Evolutionary conservation across 2,888 invertebrate species (phyloP).

Genomic region (Drosophila nigritarsus): DNA sequence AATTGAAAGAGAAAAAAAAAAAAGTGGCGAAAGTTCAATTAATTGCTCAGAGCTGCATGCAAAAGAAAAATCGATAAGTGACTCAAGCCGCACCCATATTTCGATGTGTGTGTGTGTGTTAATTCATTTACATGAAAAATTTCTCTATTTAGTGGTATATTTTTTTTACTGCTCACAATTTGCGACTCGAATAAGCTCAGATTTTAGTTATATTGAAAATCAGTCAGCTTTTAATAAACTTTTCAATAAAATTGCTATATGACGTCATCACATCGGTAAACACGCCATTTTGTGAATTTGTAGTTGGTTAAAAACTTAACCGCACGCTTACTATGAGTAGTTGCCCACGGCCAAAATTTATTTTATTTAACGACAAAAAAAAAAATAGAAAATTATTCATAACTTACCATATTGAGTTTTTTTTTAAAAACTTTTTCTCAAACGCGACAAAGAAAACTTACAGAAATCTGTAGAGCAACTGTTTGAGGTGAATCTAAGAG

Average conservation of each 20-base stretch:
- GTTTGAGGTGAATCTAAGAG: conserved; percentile 50
- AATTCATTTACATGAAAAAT: not conserved
- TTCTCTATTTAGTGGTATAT: not conserved
- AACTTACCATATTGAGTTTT: conserved; percentile 83
- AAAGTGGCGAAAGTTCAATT: conserved; percentile 15
- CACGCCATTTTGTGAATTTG: conserved; percentile 54
- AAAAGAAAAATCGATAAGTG: conserved; percentile 60
- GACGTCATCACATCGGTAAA: conserved; percentile 62
- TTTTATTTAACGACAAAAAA: not conserved
- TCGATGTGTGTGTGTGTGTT: conserved; percentile 9
- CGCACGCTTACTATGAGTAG: not conserved
- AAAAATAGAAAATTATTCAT: not conserved
- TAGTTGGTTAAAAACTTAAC: not conserved
- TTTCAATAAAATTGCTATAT: conserved; percentile 14
- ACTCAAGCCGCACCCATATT: conserved; percentile 60
- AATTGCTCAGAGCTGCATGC: conserved; percentile 3
- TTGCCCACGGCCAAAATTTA: not conserved
- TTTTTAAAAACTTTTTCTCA: conserved; percentile 61
- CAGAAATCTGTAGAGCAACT: conserved; percentile 58
- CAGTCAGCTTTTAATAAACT: not conserved
- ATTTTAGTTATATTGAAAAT: not conserved
- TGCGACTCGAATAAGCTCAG: too few species aligned
- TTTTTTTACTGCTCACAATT: not conserved
- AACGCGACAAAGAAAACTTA: conserved; percentile 77
- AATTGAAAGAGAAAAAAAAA: conserved; percentile 60